Base-by-base conservation (phyloP, 37 sponge, comb jelly and placozoan genomes). In the Chondrilla cf. caribensis region DNA sequence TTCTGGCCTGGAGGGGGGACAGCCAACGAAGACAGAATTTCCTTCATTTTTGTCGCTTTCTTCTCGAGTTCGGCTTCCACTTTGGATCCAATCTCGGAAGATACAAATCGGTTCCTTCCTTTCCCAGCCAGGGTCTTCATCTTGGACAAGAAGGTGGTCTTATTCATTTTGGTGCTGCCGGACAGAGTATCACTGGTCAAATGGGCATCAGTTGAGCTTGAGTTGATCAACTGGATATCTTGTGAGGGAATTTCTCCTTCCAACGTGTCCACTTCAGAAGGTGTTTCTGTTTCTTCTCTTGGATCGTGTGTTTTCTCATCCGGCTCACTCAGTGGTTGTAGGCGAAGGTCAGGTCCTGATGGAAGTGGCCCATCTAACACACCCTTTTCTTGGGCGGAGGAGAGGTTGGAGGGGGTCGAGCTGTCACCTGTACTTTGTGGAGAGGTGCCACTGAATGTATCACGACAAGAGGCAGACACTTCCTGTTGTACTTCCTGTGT, bases 61-160 rank as follows among this genome's bases (percentile, higher is more conserved):
- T 42, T 73, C 24, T 73, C 76, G 2, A 73, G 76, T 73, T 7
- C 36, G 76, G 76, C 76, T 73, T 73, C 76, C 76, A 73, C 40
- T 73, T 39, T 73, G 6, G 43, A 40, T 73, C 76, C 76, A 15
- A 73, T n/a, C 40, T 73, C 76, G 21, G 44, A 43, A 38, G 76
- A 40, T 42, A 43, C 24, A 21, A 73, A 73, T 39, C 76, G 76
- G 44, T 73, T 43, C 24, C 36, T 73, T 15, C 76, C 76, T 25
- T 73, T 73, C 76, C 24, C 76, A 21, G 76, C 76, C 43, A 73
- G 7, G 2, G 11, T 39, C 44, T 73, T 73, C 42, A 73, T 38
- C 24, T 73, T 73, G 43, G 76, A 73, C 44, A 73, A 40, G 44
- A 73, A 37, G 2, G 76, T 22, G 15, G 76, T 42, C 36, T 25